A percentile compares a stretch with the other conserved stretches of the same genome.
phyloP scores from a whole-genome alignment of 2,797 vertebrate species.

The Lemur catta region DNA sequence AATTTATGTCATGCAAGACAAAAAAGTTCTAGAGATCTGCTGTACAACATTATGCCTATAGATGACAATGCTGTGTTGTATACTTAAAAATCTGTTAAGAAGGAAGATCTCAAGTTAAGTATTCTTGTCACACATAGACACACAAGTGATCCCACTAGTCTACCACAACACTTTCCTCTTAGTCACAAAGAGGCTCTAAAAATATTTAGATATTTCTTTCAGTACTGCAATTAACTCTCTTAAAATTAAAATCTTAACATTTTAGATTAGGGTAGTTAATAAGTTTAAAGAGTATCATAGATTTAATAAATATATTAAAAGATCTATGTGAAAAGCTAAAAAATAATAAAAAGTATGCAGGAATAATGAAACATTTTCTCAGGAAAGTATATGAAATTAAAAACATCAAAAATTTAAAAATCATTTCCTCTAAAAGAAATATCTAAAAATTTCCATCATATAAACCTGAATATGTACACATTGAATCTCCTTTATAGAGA shows the following conservation, averaged over 20 bases:
- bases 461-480: background rate
- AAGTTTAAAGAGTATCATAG: background rate
- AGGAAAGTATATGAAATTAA: background rate
- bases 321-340: background rate
- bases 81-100: background rate
- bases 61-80: background rate
- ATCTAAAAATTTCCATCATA: background rate
- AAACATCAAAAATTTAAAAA: background rate
- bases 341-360: background rate
- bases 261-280: background rate
- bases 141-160: background rate
- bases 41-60: background rate
- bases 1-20: background rate
- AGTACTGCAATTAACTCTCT: background rate
- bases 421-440: background rate
- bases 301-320: background rate
- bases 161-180: background rate
- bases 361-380: background rate
- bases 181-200: background rate
- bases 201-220: background rate
- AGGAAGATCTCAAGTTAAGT: background rate
- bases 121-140: background rate
- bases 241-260: conserved; percentile 31
- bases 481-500: background rate
- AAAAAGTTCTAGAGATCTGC: background rate